Percentiles rank a stretch among this genome's conserved stretches.
Conservation (phyloP, 2,888 invertebrate species). For the Atrina japonica region DNA sequence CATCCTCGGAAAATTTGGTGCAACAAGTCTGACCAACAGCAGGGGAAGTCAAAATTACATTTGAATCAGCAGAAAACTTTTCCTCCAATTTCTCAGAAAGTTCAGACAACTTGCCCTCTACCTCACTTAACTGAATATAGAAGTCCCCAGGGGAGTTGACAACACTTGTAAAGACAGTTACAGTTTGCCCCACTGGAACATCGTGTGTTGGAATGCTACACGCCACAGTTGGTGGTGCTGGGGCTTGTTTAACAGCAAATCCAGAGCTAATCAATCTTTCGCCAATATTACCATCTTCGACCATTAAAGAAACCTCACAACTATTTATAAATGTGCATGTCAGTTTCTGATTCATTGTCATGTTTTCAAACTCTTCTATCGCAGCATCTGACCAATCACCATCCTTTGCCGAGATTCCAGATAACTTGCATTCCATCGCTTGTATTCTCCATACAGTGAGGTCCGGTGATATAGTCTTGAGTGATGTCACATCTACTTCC, state of each 20-base stretch:
- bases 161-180: constrained; percentile 57
- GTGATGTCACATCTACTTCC: constrained; percentile 48
- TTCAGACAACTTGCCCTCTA: constrained; percentile 50
- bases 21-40: constrained; percentile 58
- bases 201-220: constrained; percentile 32
- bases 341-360: constrained; percentile 60
- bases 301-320: constrained; percentile 47
- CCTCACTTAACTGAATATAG: constrained; percentile 59
- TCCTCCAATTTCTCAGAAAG: constrained; percentile 62
- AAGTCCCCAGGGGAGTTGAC: constrained; percentile 64
- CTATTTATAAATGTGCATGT: constrained; percentile 51
- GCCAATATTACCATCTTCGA: constrained; percentile 49
- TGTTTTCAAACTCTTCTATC: constrained; percentile 57
- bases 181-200: constrained; percentile 39
- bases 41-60: constrained; percentile 8
- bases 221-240: neutral
- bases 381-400: constrained; percentile 64
- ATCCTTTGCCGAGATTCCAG: constrained; percentile 54
- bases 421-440: constrained; percentile 69
- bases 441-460: constrained; percentile 61
- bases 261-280: constrained; percentile 15
- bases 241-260: constrained; percentile 12
- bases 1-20: constrained; percentile 65
- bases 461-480: constrained; percentile 63
- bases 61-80: neutral